Conservation (phyloP, 2,113 vertebrate genomes). For the Mesitornis unicolor region DNA sequence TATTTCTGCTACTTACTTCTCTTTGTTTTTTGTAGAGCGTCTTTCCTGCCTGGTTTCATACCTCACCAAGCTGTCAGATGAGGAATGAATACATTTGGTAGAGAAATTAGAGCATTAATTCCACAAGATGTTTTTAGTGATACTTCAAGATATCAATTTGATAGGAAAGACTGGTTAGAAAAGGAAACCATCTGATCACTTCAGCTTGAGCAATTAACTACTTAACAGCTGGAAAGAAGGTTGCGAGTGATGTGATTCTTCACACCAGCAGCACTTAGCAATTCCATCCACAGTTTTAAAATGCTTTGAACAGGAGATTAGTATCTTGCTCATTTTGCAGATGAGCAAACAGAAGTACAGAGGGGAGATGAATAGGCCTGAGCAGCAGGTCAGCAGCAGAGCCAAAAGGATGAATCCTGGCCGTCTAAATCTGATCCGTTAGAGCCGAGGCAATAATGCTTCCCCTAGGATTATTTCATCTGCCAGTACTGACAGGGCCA, state of each 20-base stretch:
- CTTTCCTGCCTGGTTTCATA: neutral
- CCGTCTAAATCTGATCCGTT: neutral
- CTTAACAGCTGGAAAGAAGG: conserved; percentile 56
- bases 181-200: conserved; percentile 46
- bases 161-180: conserved; percentile 33
- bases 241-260: conserved; percentile 17
- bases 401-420: neutral
- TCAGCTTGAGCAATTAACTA: conserved; percentile 55
- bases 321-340: conserved; percentile 63
- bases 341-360: conserved; percentile 59
- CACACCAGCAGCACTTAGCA: neutral
- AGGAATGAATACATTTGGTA: neutral
- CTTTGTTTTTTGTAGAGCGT: neutral
- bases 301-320: conserved; percentile 57
- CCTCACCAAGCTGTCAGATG: neutral
- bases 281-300: conserved; percentile 32
- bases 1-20: neutral
- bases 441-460: neutral
- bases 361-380: conserved; percentile 31
- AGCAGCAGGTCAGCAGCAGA: conserved; percentile 52
- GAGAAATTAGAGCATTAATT: conserved; percentile 43
- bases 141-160: conserved; percentile 27
- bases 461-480: conserved; percentile 17
- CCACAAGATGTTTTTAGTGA: neutral
- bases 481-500: neutral